Evolutionary conservation across 2,113 vertebrate genomes (phyloP).

Genomic region (Alexandromys fortis): DNA sequence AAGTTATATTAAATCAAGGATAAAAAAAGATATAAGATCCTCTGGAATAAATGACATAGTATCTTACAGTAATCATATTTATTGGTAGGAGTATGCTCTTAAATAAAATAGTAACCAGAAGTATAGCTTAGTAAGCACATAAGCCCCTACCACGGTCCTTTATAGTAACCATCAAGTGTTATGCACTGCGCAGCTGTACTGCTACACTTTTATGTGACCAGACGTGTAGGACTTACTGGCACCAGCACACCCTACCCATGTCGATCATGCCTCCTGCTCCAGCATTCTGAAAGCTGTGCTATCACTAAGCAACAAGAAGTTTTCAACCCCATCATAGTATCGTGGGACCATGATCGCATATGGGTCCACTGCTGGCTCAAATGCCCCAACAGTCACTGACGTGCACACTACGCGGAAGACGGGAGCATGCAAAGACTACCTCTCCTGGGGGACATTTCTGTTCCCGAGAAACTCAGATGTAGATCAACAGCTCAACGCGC

Average conservation of each 20-base stretch:
- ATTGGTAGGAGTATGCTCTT: background rate
- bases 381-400: background rate
- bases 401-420: background rate
- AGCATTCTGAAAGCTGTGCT: background rate
- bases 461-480: background rate
- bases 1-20: background rate
- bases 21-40: background rate
- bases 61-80: background rate
- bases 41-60: background rate
- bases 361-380: background rate
- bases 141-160: background rate
- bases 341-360: background rate
- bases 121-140: background rate
- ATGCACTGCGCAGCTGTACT: no score
- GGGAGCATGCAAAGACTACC: background rate
- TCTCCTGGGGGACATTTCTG: background rate
- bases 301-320: background rate
- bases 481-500: background rate
- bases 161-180: background rate
- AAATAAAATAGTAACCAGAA: background rate
- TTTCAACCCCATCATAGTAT: background rate
- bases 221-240: background rate
- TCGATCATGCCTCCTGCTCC: background rate
- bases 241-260: background rate
- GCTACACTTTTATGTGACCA: background rate